These are phyloP conservation scores for Aythya baeri DNA, from an alignment of 2,113 vertebrate species.

Conservation along the genomic window DNA sequence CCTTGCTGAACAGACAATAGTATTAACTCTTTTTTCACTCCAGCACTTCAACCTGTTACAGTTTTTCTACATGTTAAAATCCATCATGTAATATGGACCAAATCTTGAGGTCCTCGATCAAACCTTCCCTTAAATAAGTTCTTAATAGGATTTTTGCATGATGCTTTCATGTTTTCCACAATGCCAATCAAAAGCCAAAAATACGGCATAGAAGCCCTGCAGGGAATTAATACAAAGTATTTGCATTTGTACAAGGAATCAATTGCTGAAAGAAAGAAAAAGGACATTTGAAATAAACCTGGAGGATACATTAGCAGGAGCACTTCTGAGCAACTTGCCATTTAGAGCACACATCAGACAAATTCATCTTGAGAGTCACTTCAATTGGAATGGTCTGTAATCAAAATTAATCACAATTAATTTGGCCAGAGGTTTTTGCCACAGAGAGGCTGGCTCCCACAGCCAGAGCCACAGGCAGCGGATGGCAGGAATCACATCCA, in stretches of 20 bases:
- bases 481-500: not conserved
- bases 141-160: conserved; percentile 25
- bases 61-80: not conserved
- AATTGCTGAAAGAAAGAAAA: not conserved
- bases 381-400: conserved; percentile 36
- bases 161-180: conserved; percentile 30
- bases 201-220: not conserved
- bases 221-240: conserved; percentile 4
- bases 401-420: conserved; percentile 55
- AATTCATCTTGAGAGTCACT: conserved; percentile 41
- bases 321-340: conserved; percentile 38
- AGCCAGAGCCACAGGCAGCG: not conserved
- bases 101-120: not conserved
- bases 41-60: conserved; percentile 21
- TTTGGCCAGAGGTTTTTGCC: conserved; percentile 24
- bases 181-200: conserved; percentile 42
- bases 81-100: not conserved
- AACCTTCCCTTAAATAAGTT: not conserved
- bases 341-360: not conserved
- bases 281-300: conserved; percentile 14
- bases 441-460: not conserved
- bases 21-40: not conserved
- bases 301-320: conserved; percentile 31
- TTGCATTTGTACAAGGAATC: conserved; percentile 26
- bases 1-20: not conserved